Percentiles rank a stretch among this genome's conserved stretches.
Conservation (phyloP, 2,888 invertebrate species). For the Bombyx huttoni region DNA sequence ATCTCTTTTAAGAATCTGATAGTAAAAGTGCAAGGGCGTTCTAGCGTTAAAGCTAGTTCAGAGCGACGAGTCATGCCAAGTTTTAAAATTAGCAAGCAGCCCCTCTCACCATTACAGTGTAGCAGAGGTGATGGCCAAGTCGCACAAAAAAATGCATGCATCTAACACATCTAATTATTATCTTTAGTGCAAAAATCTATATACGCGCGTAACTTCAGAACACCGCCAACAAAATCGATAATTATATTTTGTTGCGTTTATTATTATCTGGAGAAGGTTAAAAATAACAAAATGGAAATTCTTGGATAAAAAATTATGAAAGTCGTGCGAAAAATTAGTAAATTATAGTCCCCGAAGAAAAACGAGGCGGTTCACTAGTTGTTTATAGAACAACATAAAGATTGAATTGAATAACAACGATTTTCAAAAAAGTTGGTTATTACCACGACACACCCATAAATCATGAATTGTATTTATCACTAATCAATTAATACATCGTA, state of each 20-base stretch:
- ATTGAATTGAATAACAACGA: too few species aligned
- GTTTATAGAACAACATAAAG: too few species aligned
- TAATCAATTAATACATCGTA: background rate
- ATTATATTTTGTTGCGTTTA: too few species aligned
- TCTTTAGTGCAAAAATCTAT: background rate
- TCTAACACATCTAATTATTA: background rate
- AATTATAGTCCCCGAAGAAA: too few species aligned
- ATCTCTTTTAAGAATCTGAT: constrained; percentile 4
- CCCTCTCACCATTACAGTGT: constrained; percentile 29
- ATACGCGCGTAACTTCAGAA: too few species aligned
- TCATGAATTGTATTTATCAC: background rate
- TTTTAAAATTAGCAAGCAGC: constrained; percentile 49
- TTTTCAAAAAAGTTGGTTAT: background rate
- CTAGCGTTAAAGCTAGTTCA: constrained; percentile 23
- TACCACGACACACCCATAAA: background rate
- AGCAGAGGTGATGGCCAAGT: constrained; percentile 40
- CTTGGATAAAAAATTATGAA: too few species aligned
- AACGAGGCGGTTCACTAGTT: too few species aligned
- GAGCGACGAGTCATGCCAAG: constrained; percentile 36
- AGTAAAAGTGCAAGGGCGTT: constrained; percentile 22
- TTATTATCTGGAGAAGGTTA: too few species aligned
- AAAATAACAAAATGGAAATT: too few species aligned
- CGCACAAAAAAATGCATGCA: constrained; percentile 27
- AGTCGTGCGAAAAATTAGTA: too few species aligned
- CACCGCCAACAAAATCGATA: too few species aligned